phyloP scores from a whole-genome alignment of 2,888 invertebrate genomes.

The Lysandra coridon region DNA sequence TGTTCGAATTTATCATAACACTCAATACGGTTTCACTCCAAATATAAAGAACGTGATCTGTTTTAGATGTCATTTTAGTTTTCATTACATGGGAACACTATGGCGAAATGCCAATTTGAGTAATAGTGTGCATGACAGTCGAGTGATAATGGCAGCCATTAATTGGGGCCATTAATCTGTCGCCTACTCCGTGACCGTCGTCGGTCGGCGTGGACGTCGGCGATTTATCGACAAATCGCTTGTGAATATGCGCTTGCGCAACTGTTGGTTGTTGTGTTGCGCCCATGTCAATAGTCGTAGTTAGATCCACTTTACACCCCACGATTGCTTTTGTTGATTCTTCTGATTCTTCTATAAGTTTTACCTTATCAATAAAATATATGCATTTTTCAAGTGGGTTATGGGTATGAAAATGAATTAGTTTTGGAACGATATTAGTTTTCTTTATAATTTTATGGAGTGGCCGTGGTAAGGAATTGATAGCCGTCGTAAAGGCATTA shows the following conservation, averaged over 20 bases:
- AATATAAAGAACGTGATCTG: conserved; percentile 24
- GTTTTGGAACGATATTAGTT: neutral
- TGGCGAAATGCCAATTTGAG: conserved; percentile 26
- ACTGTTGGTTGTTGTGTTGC: conserved; percentile 40
- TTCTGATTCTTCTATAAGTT: neutral
- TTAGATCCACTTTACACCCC: conserved; percentile 1
- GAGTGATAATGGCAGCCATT: conserved; percentile 28
- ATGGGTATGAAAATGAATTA: neutral
- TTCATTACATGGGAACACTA: conserved; percentile 27
- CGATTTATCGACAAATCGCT: conserved; percentile 45
- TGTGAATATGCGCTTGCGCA: conserved; percentile 58
- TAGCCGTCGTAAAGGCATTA: neutral
- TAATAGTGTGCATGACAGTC: conserved; percentile 20
- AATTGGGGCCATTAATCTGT: conserved; percentile 36
- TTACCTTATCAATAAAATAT: too few relatives aligned
- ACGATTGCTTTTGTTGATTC: neutral
- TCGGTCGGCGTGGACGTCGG: conserved; percentile 47
- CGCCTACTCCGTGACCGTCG: conserved; percentile 51
- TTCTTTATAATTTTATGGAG: neutral
- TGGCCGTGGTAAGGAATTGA: neutral
- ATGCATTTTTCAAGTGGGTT: neutral
- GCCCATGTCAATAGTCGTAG: neutral
- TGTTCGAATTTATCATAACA: neutral
- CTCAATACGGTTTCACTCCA: conserved; percentile 16
- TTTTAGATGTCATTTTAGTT: conserved; percentile 28